Percentiles rank a stretch among this genome's conserved stretches.
Evolutionary conservation across 2,888 invertebrate species (phyloP).

Genomic region (Chloromyia formosa): DNA sequence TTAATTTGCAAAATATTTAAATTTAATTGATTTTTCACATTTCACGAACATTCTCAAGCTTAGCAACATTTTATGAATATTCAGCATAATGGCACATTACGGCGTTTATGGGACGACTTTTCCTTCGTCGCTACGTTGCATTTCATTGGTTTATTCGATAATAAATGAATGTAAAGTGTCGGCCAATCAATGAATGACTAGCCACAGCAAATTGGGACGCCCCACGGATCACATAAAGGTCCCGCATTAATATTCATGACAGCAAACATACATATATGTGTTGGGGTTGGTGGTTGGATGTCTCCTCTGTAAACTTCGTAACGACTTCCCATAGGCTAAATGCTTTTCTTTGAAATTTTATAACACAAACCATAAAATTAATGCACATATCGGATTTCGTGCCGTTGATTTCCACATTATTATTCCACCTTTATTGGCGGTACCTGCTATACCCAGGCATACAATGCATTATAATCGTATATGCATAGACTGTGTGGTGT

Average conservation of each 20-base stretch:
- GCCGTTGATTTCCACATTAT: slow-evolving; percentile 29
- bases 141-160: slow-evolving; percentile 29
- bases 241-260: slow-evolving; percentile 45
- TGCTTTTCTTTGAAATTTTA: slow-evolving; percentile 1
- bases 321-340: not conserved
- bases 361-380: slow-evolving; percentile 34
- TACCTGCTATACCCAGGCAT: too few relatives aligned
- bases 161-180: slow-evolving; percentile 39
- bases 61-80: not conserved
- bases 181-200: slow-evolving; percentile 32
- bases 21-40: too few relatives aligned
- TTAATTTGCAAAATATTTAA: too few relatives aligned
- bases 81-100: not conserved
- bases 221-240: slow-evolving; percentile 30
- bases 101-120: not conserved
- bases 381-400: slow-evolving; percentile 40
- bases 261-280: not conserved
- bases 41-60: too few relatives aligned
- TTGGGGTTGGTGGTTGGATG: too few relatives aligned
- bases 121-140: not conserved
- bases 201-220: slow-evolving; percentile 34
- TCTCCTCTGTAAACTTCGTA: not conserved
- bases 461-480: too few relatives aligned
- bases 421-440: slow-evolving; percentile 20
- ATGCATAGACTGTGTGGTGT: too few relatives aligned